These are phyloP conservation scores for Drosophila equinoxialis DNA, from an alignment of 1,140 invertebrate genomes.

Conservation along the genomic window DNA sequence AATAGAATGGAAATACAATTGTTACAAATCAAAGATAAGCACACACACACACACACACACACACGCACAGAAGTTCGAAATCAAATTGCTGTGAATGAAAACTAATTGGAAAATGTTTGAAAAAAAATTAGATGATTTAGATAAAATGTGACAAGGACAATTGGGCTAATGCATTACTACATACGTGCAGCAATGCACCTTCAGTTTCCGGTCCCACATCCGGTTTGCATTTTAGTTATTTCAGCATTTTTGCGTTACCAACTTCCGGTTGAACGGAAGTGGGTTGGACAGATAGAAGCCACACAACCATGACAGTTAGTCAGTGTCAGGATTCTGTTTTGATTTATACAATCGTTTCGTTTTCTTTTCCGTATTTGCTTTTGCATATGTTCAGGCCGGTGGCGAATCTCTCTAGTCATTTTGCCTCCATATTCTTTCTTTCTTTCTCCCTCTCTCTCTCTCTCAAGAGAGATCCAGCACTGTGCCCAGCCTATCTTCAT, in stretches of 20 bases:
- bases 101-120: no score
- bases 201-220: not conserved
- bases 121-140: not conserved
- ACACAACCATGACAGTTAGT: constrained; percentile 54
- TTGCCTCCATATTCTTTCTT: no score
- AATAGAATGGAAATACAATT: no score
- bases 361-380: not conserved
- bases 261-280: not conserved
- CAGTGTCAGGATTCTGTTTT: constrained; percentile 56
- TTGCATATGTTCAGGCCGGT: constrained; percentile 58
- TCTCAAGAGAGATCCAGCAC: no score
- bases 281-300: not conserved
- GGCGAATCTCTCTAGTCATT: no score
- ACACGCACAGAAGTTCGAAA: no score
- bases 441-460: no score
- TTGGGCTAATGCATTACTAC: not conserved
- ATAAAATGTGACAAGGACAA: not conserved
- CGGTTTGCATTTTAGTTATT: not conserved
- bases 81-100: no score
- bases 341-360: constrained; percentile 52
- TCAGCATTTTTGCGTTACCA: not conserved
- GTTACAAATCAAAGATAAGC: not conserved
- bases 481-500: constrained; percentile 16
- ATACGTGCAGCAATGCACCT: not conserved
- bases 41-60: no score